Conservation (phyloP, 2,888 invertebrate genomes). For the Sisyra nigra region DNA sequence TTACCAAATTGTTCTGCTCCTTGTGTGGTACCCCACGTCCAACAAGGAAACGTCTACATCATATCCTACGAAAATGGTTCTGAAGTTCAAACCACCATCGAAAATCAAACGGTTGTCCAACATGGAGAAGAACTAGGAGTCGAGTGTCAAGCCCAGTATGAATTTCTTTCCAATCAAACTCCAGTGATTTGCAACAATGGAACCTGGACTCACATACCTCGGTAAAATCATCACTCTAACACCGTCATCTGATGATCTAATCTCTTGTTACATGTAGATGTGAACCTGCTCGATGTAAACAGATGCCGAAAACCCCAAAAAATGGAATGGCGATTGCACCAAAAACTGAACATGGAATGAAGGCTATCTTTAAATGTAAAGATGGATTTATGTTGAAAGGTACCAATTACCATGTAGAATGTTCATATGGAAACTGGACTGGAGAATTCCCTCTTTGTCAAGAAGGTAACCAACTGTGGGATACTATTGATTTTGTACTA, state of each 20-base stretch:
- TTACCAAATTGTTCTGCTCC: slow-evolving; percentile 74
- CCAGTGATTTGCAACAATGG: slow-evolving; percentile 84
- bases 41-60: slow-evolving; percentile 57
- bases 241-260: neutral
- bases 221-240: slow-evolving; percentile 7
- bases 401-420: slow-evolving; percentile 55
- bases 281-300: slow-evolving; percentile 52
- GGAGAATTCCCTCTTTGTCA: slow-evolving; percentile 76
- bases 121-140: slow-evolving; percentile 61
- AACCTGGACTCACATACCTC: slow-evolving; percentile 85
- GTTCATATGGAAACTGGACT: slow-evolving; percentile 91
- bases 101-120: slow-evolving; percentile 40
- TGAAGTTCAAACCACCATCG: slow-evolving; percentile 27
- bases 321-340: slow-evolving; percentile 95
- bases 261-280: slow-evolving; percentile 30
- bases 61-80: slow-evolving; percentile 36
- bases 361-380: slow-evolving; percentile 82
- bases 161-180: slow-evolving; percentile 60
- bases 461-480: slow-evolving; percentile 35
- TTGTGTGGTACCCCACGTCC: slow-evolving; percentile 81
- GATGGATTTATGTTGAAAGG: slow-evolving; percentile 80
- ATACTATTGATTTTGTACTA: neutral
- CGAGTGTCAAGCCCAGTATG: slow-evolving; percentile 71
- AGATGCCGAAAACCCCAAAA: slow-evolving; percentile 45
- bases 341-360: slow-evolving; percentile 93